Conservation (phyloP, 2,797 vertebrate genomes). For the Diceros bicornis region DNA sequence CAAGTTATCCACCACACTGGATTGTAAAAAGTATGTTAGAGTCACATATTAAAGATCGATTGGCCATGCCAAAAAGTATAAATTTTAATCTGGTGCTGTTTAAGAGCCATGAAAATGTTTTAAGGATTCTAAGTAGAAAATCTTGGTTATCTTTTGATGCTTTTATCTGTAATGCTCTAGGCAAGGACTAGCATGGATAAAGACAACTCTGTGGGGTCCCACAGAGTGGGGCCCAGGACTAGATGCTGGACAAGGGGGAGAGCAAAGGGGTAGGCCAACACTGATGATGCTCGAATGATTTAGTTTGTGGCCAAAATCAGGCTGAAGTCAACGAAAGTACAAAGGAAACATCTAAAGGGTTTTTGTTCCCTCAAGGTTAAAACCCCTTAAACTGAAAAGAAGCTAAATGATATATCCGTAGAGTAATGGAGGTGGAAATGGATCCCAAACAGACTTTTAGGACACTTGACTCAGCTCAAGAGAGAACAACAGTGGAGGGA, state of each 20-base stretch:
- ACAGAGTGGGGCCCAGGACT: background rate
- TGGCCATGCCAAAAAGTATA: constrained; percentile 32
- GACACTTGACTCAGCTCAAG: constrained; percentile 68
- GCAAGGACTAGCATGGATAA: constrained; percentile 15
- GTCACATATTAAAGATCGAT: background rate
- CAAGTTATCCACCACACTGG: background rate
- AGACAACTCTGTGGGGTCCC: background rate
- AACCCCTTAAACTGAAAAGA: constrained; percentile 59
- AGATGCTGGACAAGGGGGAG: background rate
- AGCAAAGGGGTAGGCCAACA: background rate
- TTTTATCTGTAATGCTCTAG: constrained; percentile 19
- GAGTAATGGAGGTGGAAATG: constrained; percentile 40
- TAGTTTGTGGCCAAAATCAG: constrained; percentile 56
- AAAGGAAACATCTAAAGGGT: constrained; percentile 32
- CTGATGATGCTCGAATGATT: constrained; percentile 54
- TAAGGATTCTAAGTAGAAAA: constrained; percentile 16
- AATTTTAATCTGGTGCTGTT: constrained; percentile 40
- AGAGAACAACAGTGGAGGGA: constrained; percentile 28
- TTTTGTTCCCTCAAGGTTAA: constrained; percentile 57
- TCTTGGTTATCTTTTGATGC: background rate
- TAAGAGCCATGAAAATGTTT: constrained; percentile 46
- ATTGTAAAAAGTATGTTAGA: background rate
- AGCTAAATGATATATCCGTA: constrained; percentile 38
- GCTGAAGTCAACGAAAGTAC: constrained; percentile 56
- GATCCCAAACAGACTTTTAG: constrained; percentile 45